These are phyloP conservation scores for Drosophila kanekoi DNA, from an alignment of 2,888 invertebrate species.

Conservation along the genomic window DNA sequence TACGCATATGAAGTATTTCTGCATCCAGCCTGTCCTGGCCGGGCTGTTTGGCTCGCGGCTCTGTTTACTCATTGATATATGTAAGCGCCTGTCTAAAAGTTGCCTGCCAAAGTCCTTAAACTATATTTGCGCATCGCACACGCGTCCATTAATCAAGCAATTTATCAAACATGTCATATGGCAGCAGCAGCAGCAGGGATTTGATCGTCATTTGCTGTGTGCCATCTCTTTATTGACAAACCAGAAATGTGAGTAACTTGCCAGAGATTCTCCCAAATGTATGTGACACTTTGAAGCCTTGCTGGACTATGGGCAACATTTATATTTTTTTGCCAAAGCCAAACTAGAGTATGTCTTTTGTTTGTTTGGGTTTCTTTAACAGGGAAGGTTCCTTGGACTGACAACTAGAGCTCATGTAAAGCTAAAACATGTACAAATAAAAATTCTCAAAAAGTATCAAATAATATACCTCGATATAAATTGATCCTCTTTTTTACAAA, in stretches of 20 bases:
- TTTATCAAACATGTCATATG: constrained; percentile 77
- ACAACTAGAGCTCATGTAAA: too few species aligned
- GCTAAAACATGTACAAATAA: too few species aligned
- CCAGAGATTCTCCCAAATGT: constrained; percentile 13
- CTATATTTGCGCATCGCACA: constrained; percentile 68
- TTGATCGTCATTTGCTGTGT: constrained; percentile 22
- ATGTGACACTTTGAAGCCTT: constrained; percentile 31
- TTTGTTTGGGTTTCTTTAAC: too few species aligned
- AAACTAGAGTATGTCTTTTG: too few species aligned
- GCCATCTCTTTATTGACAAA: constrained; percentile 23
- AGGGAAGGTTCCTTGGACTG: too few species aligned
- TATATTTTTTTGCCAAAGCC: background rate
- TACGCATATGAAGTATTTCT: constrained; percentile 47
- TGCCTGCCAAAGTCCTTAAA: constrained; percentile 63
- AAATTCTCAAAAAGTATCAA: too few species aligned
- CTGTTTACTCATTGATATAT: constrained; percentile 45
- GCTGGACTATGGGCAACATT: constrained; percentile 1
- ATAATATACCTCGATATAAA: too few species aligned
- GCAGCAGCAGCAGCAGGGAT: constrained; percentile 11
- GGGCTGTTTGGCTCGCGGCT: background rate
- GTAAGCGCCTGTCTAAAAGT: constrained; percentile 47
- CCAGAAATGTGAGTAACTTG: constrained; percentile 30
- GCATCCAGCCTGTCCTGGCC: background rate
- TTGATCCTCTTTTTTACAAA: too few species aligned
- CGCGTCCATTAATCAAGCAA: constrained; percentile 77